A percentile compares a stretch with the other conserved stretches of the same genome.
phyloP scores from a whole-genome alignment of 2,888 invertebrate genomes.

The Aspidiotus destructor region DNA sequence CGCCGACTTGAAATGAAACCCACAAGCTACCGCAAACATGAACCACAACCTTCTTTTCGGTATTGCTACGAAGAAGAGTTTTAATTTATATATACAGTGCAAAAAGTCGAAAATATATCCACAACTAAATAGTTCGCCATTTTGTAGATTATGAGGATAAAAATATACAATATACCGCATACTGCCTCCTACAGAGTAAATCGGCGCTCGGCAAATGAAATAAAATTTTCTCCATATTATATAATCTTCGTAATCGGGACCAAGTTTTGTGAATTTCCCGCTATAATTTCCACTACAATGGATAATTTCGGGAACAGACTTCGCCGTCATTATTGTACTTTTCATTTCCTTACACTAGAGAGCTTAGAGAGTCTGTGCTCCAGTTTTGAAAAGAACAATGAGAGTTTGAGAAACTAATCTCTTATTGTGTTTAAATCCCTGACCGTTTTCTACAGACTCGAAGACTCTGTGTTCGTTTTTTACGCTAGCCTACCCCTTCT shows the following conservation, averaged over 20 bases:
- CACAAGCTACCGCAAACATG: no score
- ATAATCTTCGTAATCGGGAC: slow-evolving; percentile 1
- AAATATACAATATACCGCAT: no score
- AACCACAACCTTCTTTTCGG: no score
- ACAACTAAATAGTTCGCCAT: no score
- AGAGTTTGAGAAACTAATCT: slow-evolving; percentile 27
- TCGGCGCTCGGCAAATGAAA: neutral
- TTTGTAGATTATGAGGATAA: no score
- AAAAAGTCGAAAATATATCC: no score
- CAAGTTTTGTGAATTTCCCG: slow-evolving; percentile 11
- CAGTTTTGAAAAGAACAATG: slow-evolving; percentile 25
- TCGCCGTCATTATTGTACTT: slow-evolving; percentile 29
- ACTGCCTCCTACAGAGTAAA: no score
- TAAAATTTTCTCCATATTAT: slow-evolving; percentile 1
- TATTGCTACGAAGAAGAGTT: no score
- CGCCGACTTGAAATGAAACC: no score
- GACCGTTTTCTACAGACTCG: slow-evolving; percentile 15
- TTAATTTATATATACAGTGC: no score
- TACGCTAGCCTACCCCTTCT: neutral
- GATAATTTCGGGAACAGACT: slow-evolving; percentile 30
- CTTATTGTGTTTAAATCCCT: slow-evolving; percentile 32
- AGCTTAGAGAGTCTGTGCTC: slow-evolving; percentile 15
- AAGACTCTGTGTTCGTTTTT: neutral
- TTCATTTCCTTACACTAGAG: slow-evolving; percentile 23
- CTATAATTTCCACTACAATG: slow-evolving; percentile 22